Base-by-base conservation (phyloP, 1,140 invertebrate genomes). In the Drosophila baimaii region DNA sequence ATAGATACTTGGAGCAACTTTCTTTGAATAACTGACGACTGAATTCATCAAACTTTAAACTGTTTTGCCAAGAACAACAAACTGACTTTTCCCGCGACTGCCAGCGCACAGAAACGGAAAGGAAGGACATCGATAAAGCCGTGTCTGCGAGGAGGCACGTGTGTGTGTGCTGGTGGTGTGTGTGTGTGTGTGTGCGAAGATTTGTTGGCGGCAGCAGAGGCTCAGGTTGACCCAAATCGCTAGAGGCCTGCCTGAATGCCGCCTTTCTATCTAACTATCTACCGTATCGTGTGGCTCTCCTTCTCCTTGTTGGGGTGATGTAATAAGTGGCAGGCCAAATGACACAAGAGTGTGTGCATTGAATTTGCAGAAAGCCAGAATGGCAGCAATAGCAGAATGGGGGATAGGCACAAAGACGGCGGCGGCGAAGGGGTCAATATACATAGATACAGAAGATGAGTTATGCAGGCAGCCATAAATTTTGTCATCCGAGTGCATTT, bases 321-420 rank as follows among this genome's bases (percentile, higher is more conserved):
- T 88, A 86, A 86, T 83, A 88, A 88, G 68, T 73, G 79, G 81
- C 52, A 82, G 66, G 66, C 75, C 29, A 81, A 85, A 49, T 79
- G 82, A 85, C 78, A 86, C 81, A 65, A 86, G 39, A 17, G 29
- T 52, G 62, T 81, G 79, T 58, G 71, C 83, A 86, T 82, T 86
- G 75, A 86, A 82, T 82, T 79, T 86, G 66, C 66, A 44, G 29
- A 19, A 52, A 21, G 56, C 35, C 41, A 15, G 12, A 51, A n/a
- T 5, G 44, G 7, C 21, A 44, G 10, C n/a, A n/a, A 13, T 23
- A 19, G 17, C 43, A 8, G 44, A 31, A 15, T 37, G 33, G 13
- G 12, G 15, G 3, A 15, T 13, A 29, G 25, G n/a, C 47, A 29
- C 25, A 23, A 35, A 25, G n/a, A n/a, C 7, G 39, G 21, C 17